phyloP scores from a whole-genome alignment of 2,888 invertebrate species.

The Leucania comma region DNA sequence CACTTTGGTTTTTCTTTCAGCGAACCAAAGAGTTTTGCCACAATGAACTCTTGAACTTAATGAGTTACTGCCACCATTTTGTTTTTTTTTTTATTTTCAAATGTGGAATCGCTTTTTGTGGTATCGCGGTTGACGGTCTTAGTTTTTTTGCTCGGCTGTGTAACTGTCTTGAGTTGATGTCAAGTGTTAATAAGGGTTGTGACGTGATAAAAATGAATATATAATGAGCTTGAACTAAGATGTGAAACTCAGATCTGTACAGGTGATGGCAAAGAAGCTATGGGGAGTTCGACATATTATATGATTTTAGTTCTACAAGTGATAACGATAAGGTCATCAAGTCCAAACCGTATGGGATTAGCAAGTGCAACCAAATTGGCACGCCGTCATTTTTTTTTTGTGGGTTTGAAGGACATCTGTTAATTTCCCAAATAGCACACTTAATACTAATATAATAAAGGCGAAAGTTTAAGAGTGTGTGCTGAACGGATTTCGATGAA shows the following conservation, averaged over 20 bases:
- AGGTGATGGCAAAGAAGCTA: neutral
- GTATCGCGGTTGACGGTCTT: neutral
- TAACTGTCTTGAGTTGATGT: slow-evolving; percentile 3
- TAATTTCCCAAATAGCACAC: no score
- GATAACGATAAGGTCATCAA: neutral
- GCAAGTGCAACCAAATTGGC: no score
- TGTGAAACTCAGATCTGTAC: neutral
- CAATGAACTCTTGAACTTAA: slow-evolving; percentile 57
- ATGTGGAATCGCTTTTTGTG: neutral
- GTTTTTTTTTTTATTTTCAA: slow-evolving; percentile 27
- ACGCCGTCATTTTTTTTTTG: no score
- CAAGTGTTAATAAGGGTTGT: neutral
- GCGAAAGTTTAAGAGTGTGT: no score
- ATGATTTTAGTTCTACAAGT: neutral
- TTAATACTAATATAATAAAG: no score
- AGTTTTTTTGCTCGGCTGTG: slow-evolving; percentile 10
- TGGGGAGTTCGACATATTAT: neutral
- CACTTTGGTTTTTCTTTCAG: slow-evolving; percentile 63
- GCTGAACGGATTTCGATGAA: no score
- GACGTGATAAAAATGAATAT: neutral
- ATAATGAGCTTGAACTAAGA: neutral
- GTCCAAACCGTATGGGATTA: no score
- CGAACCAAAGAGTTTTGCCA: slow-evolving; percentile 47
- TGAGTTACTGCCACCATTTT: slow-evolving; percentile 51
- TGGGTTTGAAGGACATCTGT: no score